Percentiles rank a stretch among this genome's conserved stretches.
These are phyloP conservation scores for Poeciliopsis gracilis DNA, from an alignment of 2,797 vertebrate genomes.

Conservation along the genomic window DNA sequence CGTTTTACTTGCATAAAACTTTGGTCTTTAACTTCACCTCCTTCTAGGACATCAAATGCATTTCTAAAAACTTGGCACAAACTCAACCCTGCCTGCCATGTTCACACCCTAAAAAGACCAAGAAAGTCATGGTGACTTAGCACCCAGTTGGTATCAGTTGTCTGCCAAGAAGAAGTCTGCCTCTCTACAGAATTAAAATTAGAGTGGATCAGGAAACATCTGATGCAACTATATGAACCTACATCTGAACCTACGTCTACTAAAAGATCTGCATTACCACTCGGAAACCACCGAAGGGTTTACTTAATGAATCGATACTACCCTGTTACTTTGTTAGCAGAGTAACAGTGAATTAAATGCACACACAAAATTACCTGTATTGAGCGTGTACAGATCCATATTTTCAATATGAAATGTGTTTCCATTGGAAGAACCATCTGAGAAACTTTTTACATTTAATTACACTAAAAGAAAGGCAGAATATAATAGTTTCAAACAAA, in stretches of 20 bases:
- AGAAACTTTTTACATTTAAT: neutral
- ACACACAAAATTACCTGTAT: neutral
- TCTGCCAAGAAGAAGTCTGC: constrained; percentile 61
- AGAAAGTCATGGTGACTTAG: constrained; percentile 36
- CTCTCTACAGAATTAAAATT: constrained; percentile 73
- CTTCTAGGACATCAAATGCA: too few species aligned
- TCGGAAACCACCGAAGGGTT: neutral
- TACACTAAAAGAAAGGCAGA: neutral
- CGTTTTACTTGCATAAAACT: neutral
- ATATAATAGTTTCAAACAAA: neutral
- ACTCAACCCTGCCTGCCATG: constrained; percentile 9
- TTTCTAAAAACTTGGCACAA: constrained; percentile 9
- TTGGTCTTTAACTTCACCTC: neutral
- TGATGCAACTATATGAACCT: constrained; percentile 16
- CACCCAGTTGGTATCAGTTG: constrained; percentile 63
- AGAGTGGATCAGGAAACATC: constrained; percentile 51
- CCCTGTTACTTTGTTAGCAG: neutral
- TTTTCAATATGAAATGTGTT: neutral
- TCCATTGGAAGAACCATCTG: neutral
- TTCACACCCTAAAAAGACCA: constrained; percentile 55
- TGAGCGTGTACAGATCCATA: neutral
- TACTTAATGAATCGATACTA: neutral
- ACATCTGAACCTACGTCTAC: neutral
- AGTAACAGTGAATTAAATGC: neutral
- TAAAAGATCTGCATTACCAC: constrained; percentile 20